These are phyloP conservation scores for Drosophila atripex DNA, from an alignment of 2,888 invertebrate species.

Conservation along the genomic window DNA sequence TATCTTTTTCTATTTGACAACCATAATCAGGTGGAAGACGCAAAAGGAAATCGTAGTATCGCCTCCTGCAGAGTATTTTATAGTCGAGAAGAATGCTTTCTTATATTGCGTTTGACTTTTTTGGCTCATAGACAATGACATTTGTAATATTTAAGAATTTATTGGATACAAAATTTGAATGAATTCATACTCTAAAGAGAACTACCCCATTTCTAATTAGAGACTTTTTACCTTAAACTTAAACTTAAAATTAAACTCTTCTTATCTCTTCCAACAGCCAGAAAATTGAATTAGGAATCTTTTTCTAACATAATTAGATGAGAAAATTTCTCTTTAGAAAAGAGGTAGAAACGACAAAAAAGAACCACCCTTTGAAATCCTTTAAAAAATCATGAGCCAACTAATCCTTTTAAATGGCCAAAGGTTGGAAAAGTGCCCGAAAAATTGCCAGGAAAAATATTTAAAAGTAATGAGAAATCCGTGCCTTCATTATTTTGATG, in stretches of 20 bases:
- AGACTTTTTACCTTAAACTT: slow-evolving; percentile 59
- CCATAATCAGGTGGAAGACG: slow-evolving; percentile 20
- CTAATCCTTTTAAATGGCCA: slow-evolving; percentile 72
- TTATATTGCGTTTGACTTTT: slow-evolving; percentile 25
- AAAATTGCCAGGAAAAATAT: slow-evolving; percentile 65
- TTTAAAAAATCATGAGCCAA: slow-evolving; percentile 43
- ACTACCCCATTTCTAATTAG: slow-evolving; percentile 56
- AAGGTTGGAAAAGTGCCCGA: slow-evolving; percentile 46
- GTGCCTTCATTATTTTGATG: slow-evolving; percentile 81
- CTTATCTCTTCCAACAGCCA: slow-evolving; percentile 44
- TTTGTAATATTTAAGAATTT: slow-evolving; percentile 46
- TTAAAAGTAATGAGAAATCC: slow-evolving; percentile 70
- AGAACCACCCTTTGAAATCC: slow-evolving; percentile 59
- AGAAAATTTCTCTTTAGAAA: slow-evolving; percentile 40
- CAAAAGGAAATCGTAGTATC: neutral
- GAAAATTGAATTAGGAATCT: slow-evolving; percentile 63
- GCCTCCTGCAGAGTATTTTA: slow-evolving; percentile 12
- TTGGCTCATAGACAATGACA: slow-evolving; percentile 43
- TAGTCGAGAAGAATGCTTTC: slow-evolving; percentile 17
- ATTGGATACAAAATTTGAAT: slow-evolving; percentile 16
- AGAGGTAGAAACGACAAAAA: slow-evolving; percentile 31
- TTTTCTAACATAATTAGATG: slow-evolving; percentile 57
- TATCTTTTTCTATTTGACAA: neutral
- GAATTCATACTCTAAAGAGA: too few relatives aligned
- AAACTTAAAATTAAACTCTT: slow-evolving; percentile 23